phyloP scores from a whole-genome alignment of 2,797 vertebrate species.

The Myripristis murdjan region DNA sequence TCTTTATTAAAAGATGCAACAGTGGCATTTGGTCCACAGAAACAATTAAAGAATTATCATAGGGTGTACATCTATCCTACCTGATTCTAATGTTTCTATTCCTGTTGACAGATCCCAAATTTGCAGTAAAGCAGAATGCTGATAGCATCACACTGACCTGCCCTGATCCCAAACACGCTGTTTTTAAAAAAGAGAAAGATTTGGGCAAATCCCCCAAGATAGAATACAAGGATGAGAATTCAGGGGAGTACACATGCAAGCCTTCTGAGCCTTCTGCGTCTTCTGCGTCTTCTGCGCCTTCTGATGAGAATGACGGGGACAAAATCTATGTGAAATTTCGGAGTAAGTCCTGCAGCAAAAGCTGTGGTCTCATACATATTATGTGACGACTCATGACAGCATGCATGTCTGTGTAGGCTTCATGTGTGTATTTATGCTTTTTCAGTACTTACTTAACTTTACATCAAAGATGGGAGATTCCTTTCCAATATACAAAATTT shows the following conservation, averaged over 20 bases:
- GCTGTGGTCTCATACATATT: neutral
- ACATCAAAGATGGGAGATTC: neutral
- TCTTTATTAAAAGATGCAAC: no score
- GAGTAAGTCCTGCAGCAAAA: slow-evolving; percentile 64
- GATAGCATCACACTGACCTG: slow-evolving; percentile 9
- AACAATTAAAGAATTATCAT: neutral
- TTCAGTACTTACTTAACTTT: no score
- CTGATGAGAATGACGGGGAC: no score
- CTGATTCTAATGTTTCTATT: neutral
- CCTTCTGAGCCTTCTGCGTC: no score
- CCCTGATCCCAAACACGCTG: fast-evolving
- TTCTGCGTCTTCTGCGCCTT: no score
- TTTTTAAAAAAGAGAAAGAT: no score
- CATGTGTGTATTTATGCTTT: neutral
- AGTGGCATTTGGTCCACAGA: neutral
- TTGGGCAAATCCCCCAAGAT: neutral
- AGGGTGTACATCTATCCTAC: neutral
- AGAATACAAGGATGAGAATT: fast-evolving
- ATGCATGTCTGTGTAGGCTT: neutral
- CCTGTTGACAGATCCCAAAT: neutral
- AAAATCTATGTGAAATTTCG: slow-evolving; percentile 69
- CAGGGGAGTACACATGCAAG: slow-evolving; percentile 29
- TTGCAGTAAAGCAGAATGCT: no score
- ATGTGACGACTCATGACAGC: neutral
- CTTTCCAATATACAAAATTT: no score